Evolutionary conservation across 2,888 invertebrate species (phyloP).

Genomic region (Elmis aenea): DNA sequence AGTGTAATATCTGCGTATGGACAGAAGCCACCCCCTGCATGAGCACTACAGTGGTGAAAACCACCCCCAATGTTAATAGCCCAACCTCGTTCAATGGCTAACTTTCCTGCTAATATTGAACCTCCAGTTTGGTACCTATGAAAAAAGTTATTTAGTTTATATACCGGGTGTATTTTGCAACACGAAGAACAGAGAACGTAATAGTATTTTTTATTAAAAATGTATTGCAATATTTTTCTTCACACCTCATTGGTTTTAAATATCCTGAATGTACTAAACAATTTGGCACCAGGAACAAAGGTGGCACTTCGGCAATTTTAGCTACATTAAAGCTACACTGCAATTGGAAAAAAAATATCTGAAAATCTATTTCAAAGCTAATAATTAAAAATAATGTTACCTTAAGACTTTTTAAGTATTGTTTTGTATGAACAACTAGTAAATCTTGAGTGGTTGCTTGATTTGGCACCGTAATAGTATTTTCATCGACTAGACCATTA

Average conservation of each 20-base stretch:
- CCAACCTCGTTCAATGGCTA: slow-evolving; percentile 81
- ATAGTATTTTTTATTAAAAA: not conserved
- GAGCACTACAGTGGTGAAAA: slow-evolving; percentile 81
- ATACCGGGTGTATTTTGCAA: not conserved
- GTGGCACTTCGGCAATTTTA: slow-evolving; percentile 71
- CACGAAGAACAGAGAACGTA: too few relatives aligned
- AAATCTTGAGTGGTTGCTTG: slow-evolving; percentile 71
- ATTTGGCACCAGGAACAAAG: slow-evolving; percentile 72
- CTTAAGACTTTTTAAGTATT: slow-evolving; percentile 71
- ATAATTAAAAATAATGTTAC: slow-evolving; percentile 43
- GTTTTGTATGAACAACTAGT: slow-evolving; percentile 67
- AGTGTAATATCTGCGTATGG: slow-evolving; percentile 86
- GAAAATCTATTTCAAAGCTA: too few relatives aligned
- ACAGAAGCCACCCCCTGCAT: slow-evolving; percentile 81
- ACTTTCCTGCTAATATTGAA: slow-evolving; percentile 73
- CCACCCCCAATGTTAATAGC: slow-evolving; percentile 88
- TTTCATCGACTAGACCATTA: slow-evolving; percentile 56
- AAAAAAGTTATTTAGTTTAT: slow-evolving; percentile 4
- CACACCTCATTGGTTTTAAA: slow-evolving; percentile 70
- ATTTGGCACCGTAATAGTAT: slow-evolving; percentile 60
- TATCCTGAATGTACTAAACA: slow-evolving; percentile 69
- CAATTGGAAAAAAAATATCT: slow-evolving; percentile 25
- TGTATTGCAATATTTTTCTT: not conserved
- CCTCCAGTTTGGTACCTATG: slow-evolving; percentile 73
- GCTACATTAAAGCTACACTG: slow-evolving; percentile 81